Base-by-base conservation (phyloP, 2,113 vertebrate genomes). In the Chaetodon auriga region DNA sequence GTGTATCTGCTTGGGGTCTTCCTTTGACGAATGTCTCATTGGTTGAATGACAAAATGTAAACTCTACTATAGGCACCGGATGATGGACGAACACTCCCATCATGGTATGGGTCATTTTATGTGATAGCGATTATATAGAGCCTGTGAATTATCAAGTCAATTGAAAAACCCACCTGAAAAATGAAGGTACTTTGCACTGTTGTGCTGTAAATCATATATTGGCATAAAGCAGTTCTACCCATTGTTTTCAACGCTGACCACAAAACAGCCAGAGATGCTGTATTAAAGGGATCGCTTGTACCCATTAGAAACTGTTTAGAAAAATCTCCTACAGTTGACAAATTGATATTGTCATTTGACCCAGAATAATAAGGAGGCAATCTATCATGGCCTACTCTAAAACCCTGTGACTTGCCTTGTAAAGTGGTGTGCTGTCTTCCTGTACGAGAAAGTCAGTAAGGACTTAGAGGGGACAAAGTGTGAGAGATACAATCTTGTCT, bases 401-500 rank as follows among this genome's bases (percentile, higher is more conserved):
- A 78, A 71, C 54, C n/a, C 61, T 25, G 18, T 36, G 49, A 10
- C 21, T 21, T 15, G 58, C 65, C 19, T 58, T 51, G 25, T 68
- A 51, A 23, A 65, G 63, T 6, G 19, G 23, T 30, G 36, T 43
- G 65, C 46, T 74, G 35, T 55, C 10, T 69, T 69, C 68, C 7
- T 57, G 30, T 51, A 19, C n/a, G 45, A 68, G 64, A 75, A 78
- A 76, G 79, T 79, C 84, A 80, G 62, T 18, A 5, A 82, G 78
- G 81, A 72, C 55, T 48, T 72, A 7, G 25, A 65, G 60, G 63
- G 53, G 60, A 76, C n/a, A 53, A 79, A 49, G 43, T 78, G 78
- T 41, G 64, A 58, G 64, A 75, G 89, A 90, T 85, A 64, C 62
- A 79, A 87, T 90, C 76, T 79, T 46, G 30, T 68, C 64, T 87